A percentile compares a stretch with the other conserved stretches of the same genome.
Evolutionary conservation across 2,888 invertebrate genomes (phyloP).

Genomic region (Nemoura dubitans): DNA sequence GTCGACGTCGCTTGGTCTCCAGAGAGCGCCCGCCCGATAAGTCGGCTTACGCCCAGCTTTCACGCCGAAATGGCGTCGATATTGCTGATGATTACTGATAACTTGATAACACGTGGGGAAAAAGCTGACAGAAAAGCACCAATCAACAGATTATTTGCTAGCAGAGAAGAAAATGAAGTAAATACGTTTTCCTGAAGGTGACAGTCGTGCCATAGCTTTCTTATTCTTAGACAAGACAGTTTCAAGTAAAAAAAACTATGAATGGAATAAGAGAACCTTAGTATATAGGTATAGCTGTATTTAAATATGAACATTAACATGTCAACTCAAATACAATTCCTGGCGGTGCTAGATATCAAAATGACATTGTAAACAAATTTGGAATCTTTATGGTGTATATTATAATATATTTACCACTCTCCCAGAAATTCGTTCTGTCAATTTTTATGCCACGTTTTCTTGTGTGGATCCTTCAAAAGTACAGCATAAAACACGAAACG

Average conservation of each 20-base stretch:
- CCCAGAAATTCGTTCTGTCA: neutral
- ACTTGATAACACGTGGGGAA: slow-evolving; percentile 1
- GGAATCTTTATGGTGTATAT: no score
- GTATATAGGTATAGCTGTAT: no score
- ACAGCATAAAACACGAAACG: neutral
- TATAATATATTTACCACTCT: neutral
- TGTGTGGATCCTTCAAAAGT: neutral
- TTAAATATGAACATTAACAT: no score
- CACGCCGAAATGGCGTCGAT: neutral
- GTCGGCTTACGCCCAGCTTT: neutral
- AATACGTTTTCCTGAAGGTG: neutral
- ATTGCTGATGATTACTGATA: slow-evolving; percentile 15
- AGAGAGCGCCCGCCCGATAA: neutral
- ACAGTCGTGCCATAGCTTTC: neutral
- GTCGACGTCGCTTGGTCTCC: neutral
- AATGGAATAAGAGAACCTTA: no score
- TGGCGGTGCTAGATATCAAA: no score
- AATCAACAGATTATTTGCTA: neutral
- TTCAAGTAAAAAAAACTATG: no score
- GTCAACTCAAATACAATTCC: no score
- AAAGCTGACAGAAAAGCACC: neutral
- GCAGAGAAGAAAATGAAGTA: neutral
- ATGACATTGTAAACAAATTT: no score
- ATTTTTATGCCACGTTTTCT: neutral
- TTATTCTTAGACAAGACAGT: neutral